Base-by-base conservation (phyloP, 2,113 vertebrate species). In the Seriola rivoliana region DNA sequence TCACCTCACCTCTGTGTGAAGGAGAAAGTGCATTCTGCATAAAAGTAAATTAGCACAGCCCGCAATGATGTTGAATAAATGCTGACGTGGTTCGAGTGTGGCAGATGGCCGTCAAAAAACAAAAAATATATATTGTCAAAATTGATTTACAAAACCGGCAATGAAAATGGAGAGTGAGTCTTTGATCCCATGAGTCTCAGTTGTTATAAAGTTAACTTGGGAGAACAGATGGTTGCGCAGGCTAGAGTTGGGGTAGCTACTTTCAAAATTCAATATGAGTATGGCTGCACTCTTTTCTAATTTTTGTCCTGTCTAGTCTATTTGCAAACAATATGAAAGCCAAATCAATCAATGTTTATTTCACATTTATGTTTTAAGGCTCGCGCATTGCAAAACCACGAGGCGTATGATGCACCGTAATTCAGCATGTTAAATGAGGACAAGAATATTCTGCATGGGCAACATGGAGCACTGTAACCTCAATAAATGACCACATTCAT, bases 171-270 rank as follows among this genome's bases (percentile, higher is more conserved):
- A 74, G 69, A 46, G 68, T 3, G 14, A 63, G 66, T 29, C 58
- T 87, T 80, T 81, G 72, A 88, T 89, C 82, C 69, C 75, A 63
- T 5, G 60, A 74, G 85, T 68, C 65, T 64, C 42, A 64, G 59
- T 87, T 84, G 73, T 81, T 82, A 71, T 76, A 69, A 84, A 82
- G 67, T 82, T 78, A 73, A 80, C 79, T 74, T 66, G 36, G 25
- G 6, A 60, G 85, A 88, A 78, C 89, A 91, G 85, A 91, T 80
- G 87, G 85, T 48, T 62, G 79, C 54, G 72, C 67, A 71, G 58
- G 74, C 36, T 46, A 55, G 52, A 80, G 71, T 64, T 70, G 23
- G n/a, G 44, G 38, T n/a, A 57, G 77, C 16, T 82, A 68, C 59
- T 78, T 89, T 72, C 9, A 54, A 64, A 84, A 75, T 55, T 11